phyloP scores from a whole-genome alignment of 1,140 invertebrate species.

The Metopolophium dirhodum region DNA sequence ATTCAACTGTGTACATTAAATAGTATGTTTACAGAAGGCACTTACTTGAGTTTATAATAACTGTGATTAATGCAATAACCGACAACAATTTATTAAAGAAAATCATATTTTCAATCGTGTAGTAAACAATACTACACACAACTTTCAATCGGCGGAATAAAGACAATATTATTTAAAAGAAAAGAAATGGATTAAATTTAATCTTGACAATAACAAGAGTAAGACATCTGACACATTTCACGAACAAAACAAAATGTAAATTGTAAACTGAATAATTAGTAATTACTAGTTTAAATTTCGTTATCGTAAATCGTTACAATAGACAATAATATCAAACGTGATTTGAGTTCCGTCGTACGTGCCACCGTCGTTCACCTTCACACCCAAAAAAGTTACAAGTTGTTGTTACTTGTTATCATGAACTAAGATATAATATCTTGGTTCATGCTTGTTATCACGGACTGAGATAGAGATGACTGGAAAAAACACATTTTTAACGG shows the following conservation, averaged over 20 bases:
- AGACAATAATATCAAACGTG: not conserved
- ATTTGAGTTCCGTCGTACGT: not conserved
- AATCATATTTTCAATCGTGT: not conserved
- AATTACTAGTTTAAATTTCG: not conserved
- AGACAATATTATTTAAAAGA: not conserved
- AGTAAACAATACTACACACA: not conserved
- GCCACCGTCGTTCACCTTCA: not conserved
- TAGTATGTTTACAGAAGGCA: not conserved
- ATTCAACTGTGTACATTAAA: not conserved
- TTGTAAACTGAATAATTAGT: not conserved
- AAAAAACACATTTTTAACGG: too few relatives aligned
- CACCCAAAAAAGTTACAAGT: not conserved
- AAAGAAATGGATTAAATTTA: not conserved
- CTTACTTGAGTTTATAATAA: slow-evolving; percentile 10
- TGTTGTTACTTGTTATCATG: not conserved
- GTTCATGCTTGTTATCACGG: too few relatives aligned
- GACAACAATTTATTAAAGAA: not conserved
- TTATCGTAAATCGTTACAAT: not conserved
- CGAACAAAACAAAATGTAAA: not conserved
- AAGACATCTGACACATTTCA: not conserved
- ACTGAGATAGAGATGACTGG: too few relatives aligned
- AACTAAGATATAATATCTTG: too few relatives aligned
- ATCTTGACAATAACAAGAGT: not conserved
- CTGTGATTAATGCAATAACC: not conserved
- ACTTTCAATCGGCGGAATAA: not conserved